Conservation (phyloP, 2,888 invertebrate genomes). For the Lochmaea capreae region DNA sequence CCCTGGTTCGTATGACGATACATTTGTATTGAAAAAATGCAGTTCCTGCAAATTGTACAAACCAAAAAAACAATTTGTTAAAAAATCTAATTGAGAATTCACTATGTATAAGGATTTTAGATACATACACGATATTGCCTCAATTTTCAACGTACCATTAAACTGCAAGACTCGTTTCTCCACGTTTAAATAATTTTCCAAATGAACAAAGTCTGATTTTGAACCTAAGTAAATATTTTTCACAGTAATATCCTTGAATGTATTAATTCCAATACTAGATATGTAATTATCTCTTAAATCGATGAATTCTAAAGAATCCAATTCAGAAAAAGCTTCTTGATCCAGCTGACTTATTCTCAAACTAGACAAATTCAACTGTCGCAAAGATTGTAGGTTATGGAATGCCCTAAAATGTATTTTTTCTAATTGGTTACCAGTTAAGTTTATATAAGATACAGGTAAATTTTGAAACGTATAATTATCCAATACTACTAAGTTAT, state of each 20-base stretch:
- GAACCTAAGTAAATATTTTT: neutral
- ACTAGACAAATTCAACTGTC: conserved; percentile 18
- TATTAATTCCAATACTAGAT: neutral
- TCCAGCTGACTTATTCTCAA: conserved; percentile 13
- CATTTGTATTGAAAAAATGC: conserved; percentile 21
- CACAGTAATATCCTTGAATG: conserved; percentile 3
- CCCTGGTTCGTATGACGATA: conserved; percentile 13
- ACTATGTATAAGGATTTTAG: conserved; percentile 19
- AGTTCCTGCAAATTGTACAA: conserved; percentile 28
- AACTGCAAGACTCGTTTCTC: conserved; percentile 1
- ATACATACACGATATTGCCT: conserved; percentile 16
- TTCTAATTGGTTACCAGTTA: conserved; percentile 23
- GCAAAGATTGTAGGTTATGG: conserved; percentile 16
- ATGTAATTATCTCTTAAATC: conserved; percentile 37
- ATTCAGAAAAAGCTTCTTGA: conserved; percentile 12
- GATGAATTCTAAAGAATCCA: conserved; percentile 1
- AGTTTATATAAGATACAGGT: conserved; percentile 2
- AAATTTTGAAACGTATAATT: conserved; percentile 24
- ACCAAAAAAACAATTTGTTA: conserved; percentile 23
- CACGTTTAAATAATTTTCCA: conserved; percentile 9
- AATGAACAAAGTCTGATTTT: neutral
- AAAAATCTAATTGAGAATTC: conserved; percentile 20
- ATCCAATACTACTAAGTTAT: conserved; percentile 19
- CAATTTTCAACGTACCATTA: conserved; percentile 16
- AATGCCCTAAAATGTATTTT: conserved; percentile 23